These are phyloP conservation scores for Epizoanthus stellaris DNA, from an alignment of 92 coral and sea anemone genomes.

Conservation along the genomic window DNA sequence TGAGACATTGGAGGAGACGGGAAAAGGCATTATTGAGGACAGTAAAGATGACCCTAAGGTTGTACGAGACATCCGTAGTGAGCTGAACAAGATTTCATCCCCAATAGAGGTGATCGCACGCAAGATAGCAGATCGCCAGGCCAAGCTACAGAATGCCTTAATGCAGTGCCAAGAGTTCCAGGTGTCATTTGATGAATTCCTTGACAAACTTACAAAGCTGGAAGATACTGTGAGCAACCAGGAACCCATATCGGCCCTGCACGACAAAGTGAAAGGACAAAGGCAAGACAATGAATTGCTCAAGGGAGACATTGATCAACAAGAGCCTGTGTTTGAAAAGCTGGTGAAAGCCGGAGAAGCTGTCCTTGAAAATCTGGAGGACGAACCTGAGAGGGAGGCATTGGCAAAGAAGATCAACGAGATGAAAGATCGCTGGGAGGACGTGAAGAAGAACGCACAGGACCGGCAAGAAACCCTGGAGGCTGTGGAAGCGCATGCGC, in stretches of 20 bases:
- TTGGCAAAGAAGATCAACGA: slow-evolving; percentile 77
- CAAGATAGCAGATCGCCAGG: slow-evolving; percentile 90
- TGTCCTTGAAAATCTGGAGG: slow-evolving; percentile 85
- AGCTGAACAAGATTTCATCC: slow-evolving; percentile 83
- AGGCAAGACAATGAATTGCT: slow-evolving; percentile 82
- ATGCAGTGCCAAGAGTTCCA: slow-evolving; percentile 97
- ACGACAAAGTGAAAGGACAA: slow-evolving; percentile 84
- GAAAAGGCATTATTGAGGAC: slow-evolving; percentile 80
- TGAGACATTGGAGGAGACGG: slow-evolving; percentile 86
- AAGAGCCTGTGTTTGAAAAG: slow-evolving; percentile 81
- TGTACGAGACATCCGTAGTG: slow-evolving; percentile 92
- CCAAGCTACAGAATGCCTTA: slow-evolving; percentile 88
- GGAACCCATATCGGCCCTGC: slow-evolving; percentile 88
- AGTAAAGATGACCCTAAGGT: slow-evolving; percentile 90
- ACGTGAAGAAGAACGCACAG: slow-evolving; percentile 65
- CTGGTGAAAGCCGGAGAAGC: slow-evolving; percentile 85
- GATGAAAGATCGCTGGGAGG: slow-evolving; percentile 76
- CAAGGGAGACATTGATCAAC: slow-evolving; percentile 69
- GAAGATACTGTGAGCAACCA: slow-evolving; percentile 68
- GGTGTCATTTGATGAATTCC: slow-evolving; percentile 85
- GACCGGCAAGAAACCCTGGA: slow-evolving; percentile 78
- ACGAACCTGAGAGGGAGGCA: slow-evolving; percentile 82
- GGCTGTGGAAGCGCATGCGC: slow-evolving; percentile 83
- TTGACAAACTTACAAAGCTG: slow-evolving; percentile 70
- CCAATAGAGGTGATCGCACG: slow-evolving; percentile 90